Evolutionary conservation across 2,797 vertebrate genomes (phyloP), one percentile per base, ranked within the genome.

Genomic region (Melanotaenia trifasciata): DNA sequence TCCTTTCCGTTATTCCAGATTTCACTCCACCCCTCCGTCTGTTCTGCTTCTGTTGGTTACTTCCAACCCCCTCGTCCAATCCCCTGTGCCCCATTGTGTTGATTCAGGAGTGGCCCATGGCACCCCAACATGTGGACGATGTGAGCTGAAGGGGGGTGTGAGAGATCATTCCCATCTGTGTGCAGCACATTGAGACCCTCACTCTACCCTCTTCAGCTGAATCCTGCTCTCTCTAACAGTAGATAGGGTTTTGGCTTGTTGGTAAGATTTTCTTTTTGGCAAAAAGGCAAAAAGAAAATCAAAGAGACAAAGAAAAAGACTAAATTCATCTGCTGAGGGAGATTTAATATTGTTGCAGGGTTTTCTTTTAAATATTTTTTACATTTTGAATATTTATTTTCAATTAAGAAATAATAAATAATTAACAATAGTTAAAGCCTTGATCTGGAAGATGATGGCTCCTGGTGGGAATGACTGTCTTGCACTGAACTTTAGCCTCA

Each of bases 101-200:
- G 54, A 3, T 51, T 73, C 67, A 50, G 70, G 26, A 76, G 61
- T 58, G 53, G 40, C 72, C 67, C 73, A 38, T 36, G 11, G 32
- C 58, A 63, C 67, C 79, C 73, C 65, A 16, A 67, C 80, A 70
- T 70, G 54, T 66, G 36, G 68, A 58, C 67, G 81, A 78, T 80
- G 70, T 84, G 83, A 70, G 70, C 65, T 64, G 71, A 69, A 78
- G 54, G 35, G 40, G 14, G 61, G 62, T 74, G 32, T 70, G 67
- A 65, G 68, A 70, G 67, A 86, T 84, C 81, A 72, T 80, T 87
- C 72, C 83, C 84, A 89, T 89, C 81, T 90, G 88, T 80, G 71
- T 78, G 61, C 36, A 64, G 72, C 74, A 64, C 28, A 75, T 74
- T 80, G 57, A 54, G 77, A 60, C 43, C 11, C 28, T 66, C 80